Percentiles rank a stretch among this genome's conserved stretches.
Evolutionary conservation across 1,140 invertebrate species (phyloP).

Genomic region (Calephelis nemesis): DNA sequence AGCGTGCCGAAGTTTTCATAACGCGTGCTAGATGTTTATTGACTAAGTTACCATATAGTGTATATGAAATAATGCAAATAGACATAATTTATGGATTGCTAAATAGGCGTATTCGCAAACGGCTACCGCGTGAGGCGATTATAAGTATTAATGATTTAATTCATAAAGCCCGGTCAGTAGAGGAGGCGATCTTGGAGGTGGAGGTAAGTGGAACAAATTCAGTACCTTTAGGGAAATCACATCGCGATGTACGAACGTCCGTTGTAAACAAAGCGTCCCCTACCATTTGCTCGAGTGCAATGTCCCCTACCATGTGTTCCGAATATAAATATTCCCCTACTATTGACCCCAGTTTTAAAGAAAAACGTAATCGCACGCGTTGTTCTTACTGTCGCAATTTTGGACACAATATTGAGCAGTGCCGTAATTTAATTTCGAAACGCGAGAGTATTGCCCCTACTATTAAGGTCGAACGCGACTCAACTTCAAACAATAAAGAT

Average conservation of each 20-base stretch:
- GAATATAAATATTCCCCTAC: not conserved
- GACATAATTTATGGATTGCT: not conserved
- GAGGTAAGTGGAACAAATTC: not conserved
- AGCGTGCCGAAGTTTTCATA: not conserved
- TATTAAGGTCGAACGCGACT: not conserved
- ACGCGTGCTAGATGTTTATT: not conserved
- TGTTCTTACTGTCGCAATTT: not conserved
- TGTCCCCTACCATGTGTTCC: not conserved
- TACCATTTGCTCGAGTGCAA: not conserved
- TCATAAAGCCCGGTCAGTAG: not conserved
- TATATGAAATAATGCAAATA: not conserved
- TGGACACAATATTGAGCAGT: not conserved
- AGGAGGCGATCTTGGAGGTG: not conserved
- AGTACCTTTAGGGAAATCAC: not conserved
- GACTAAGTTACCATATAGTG: not conserved
- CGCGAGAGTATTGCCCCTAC: not conserved
- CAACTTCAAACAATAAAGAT: not conserved
- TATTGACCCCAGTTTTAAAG: not conserved
- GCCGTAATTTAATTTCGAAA: not conserved
- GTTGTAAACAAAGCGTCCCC: constrained; percentile 5
- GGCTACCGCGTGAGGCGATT: not conserved
- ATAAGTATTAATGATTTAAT: not conserved
- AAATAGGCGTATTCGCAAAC: not conserved
- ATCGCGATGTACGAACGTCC: constrained; percentile 7
- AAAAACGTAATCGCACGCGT: not conserved